Evolutionary conservation across 1,140 invertebrate species (phyloP), one percentile per base, ranked within the genome.

Genomic region (Camponotus pennsylvanicus): DNA sequence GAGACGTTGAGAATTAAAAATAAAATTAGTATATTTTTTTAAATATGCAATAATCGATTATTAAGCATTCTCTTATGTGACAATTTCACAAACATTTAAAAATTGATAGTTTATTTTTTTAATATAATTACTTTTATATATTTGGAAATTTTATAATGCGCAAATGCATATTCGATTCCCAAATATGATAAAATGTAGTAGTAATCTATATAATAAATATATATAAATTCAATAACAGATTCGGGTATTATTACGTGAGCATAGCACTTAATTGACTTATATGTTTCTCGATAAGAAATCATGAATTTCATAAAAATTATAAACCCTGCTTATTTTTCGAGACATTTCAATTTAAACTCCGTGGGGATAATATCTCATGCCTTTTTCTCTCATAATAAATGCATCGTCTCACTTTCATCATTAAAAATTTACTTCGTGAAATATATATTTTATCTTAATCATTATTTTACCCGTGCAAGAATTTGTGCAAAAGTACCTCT

Each of bases 301-400:
- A 80, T 80, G 45, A 57, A 80, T 80, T 57, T 70, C 49, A 71
- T 42, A 8, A 3, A 55, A 40, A 40, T 21, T 80, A 55, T 70
- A 42, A 57, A 34, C 75, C 6, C 18, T 45, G 59, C n/a, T 78
- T 79, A 52, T 64, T 18, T 18, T 52, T 45, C 32, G 21, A 55
- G 21, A 70, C 21, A 27, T 40, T 78, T 79, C 5, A 57, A 64
- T 66, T 49, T 32, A 27, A 64, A 64, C 13, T 64, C 5, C 8
- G 59, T 15, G n/a, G 4, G 4, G 37, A 42, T 76, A 61, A 61
- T 76, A 49, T 42, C 34, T 32, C 42, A 32, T 2, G 13, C 6
- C 32, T 57, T 59, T 55, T 37, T 34, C 15, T 7, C 8, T 9
- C 13, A 18, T 5, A 37, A 78, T 66, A 78, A 78, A 78, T 78